Conservation (phyloP, 2,113 vertebrate species). For the Falco punctatus region DNA sequence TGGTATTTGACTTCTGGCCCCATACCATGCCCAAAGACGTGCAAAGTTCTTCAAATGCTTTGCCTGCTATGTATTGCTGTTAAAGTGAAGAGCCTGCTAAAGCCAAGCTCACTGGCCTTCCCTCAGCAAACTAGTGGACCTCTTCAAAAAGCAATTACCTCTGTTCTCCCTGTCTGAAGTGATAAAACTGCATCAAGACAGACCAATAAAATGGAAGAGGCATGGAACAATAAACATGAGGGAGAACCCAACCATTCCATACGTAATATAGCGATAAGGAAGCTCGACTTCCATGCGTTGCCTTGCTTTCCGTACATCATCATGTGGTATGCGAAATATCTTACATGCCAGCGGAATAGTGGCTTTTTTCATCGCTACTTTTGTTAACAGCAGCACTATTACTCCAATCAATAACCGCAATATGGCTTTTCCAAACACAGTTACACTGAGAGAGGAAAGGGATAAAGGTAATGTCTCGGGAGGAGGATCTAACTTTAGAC, state of each 20-base stretch:
- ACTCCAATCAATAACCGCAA: constrained; percentile 84
- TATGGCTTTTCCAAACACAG: constrained; percentile 74
- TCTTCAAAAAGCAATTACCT: constrained; percentile 49
- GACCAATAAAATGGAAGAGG: constrained; percentile 79
- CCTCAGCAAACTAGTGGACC: constrained; percentile 31
- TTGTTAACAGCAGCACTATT: constrained; percentile 79
- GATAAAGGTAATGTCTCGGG: constrained; percentile 78
- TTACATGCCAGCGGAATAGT: constrained; percentile 88
- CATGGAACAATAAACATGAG: constrained; percentile 86
- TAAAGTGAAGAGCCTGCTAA: constrained; percentile 60
- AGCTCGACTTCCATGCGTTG: constrained; percentile 96
- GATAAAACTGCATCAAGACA: constrained; percentile 78
- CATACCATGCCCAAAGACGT: constrained; percentile 30
- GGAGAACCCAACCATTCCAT: constrained; percentile 88
- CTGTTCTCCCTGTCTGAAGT: background rate
- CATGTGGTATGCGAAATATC: constrained; percentile 72
- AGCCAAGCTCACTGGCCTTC: constrained; percentile 38
- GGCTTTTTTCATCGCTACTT: constrained; percentile 86
- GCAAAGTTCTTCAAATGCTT: constrained; percentile 68
- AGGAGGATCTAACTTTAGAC: constrained; percentile 80
- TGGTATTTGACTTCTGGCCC: constrained; percentile 2
- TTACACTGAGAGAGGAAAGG: constrained; percentile 68
- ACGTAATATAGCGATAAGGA: constrained; percentile 93
- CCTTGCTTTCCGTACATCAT: constrained; percentile 83
- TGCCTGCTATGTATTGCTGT: constrained; percentile 43